Evolutionary conservation across 2,797 vertebrate genomes (phyloP), one percentile per base, ranked within the genome.

Genomic region (Enteromius treurensis): DNA sequence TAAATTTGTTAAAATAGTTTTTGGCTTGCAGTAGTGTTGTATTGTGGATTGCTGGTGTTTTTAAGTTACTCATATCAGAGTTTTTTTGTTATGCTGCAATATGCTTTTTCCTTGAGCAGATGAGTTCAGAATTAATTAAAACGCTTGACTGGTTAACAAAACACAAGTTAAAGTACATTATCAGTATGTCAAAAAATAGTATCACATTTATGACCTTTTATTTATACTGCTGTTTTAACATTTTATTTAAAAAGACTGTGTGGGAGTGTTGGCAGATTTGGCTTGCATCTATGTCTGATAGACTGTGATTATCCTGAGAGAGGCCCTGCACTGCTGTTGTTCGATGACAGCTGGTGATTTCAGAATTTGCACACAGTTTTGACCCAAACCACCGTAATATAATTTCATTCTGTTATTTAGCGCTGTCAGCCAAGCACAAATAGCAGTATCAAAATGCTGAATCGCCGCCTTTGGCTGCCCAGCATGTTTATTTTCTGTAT

Each of bases 321-420:
- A 64, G 64, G 60, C 19, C 51, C 80, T 77, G 79, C 51, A 73
- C 75, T 76, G 69, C 81, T 86, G 74, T 84, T 79, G 67, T 83
- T 75, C 42, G 29, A 51, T 83, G 65, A 79, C 81, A 83, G 80
- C 64, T 85, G 70, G 77, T 83, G 47, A 79, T 88, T 88, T 86
- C 45, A 81, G 68, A 88, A 81, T 86, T 83, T 84, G 34, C 76
- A 82, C 40, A 73, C 49, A 67, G 32, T 62, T 21, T 62, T 32
- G 81, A 87, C 80, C 80, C 21, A 58, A 82, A 70, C 42, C 65
- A 73, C 73, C 71, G 75, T 67, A 49, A 76, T 34, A 32, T 62
- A 21, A 74, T 77, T 62, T 40, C 9, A 64, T 67, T 80, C 34
- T 75, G 51, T 58, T 81, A 83, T 73, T 65, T 60, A 69, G 74